Base-by-base conservation (phyloP, 2,797 vertebrate species). In the Coreius guichenoti region DNA sequence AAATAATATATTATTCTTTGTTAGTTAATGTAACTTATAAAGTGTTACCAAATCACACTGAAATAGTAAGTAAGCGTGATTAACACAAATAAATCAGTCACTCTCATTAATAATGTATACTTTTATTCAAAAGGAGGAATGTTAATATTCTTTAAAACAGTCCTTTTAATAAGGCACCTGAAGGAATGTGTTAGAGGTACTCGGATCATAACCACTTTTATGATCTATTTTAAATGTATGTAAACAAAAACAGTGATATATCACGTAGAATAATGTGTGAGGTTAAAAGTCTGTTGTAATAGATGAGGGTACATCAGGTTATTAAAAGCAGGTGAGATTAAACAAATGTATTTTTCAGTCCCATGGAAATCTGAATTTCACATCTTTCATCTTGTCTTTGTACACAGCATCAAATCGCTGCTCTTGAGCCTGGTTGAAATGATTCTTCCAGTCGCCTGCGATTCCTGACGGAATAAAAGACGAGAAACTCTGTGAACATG, bases 371-470 rank as follows among this genome's bases (percentile, higher is more conserved):
- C 79, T 90, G 45, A 92, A 94, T 21, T 89, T 85, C 14, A 94
- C 88, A 76, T 93, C 90, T 74, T 91, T 93, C 92, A 94, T 95
- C 88, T 90, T 92, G 1, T 94, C 92, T 84, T 90, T 87, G 88
- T 93, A 95, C 70, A 93, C 85, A 0, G 83, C 54, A 86, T 95
- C 90, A 88, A 95, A 95, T 58, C 72, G 0, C 77, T 94, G 88
- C 0, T 84, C 88, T 76, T 95, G 93, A 29, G 89, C 89, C 2
- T 33, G 84, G 0, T 90, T 93, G 0, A 95, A 84, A 6, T 79
- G 91, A 80, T 95, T 95, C 83, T 93, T 94, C 95, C 95, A 95
- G 87, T 95, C 95, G 78, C 94, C 95, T 43, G 61, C 76, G 43
- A 94, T 87, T 82, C 95, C 95, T 96, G 86, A 84, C 16, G 4